Base-by-base conservation (phyloP, 2,797 vertebrate genomes). In the Toxotes lorentzi region DNA sequence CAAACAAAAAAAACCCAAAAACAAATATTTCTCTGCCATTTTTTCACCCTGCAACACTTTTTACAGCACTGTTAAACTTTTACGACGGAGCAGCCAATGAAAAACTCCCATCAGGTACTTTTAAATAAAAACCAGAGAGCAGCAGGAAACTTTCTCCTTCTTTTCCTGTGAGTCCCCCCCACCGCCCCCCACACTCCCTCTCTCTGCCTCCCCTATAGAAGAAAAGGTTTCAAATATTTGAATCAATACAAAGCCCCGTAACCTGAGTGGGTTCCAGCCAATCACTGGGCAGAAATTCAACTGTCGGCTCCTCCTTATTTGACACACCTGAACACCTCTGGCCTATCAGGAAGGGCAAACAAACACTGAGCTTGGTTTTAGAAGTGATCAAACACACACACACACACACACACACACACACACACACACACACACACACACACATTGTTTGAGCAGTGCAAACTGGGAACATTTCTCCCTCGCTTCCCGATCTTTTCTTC, bases 191-290 rank as follows among this genome's bases (percentile, higher is more conserved):
- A 41, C 43, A 38, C 16, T 19, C 14, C 17, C 43, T 45, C 45
- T 48, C 50, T 24, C 12, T 51, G 38, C 56, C 0, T 34, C 51
- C 6, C 5, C 12, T 66, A 61, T 77, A 41, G 23, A 65, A 75
- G 32, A 51, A 69, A 69, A 61, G 40, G 17, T 78, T 91, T 92
- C 64, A 90, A 86, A 93, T 75, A 81, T 95, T 93, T 94, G 86
- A 95, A 95, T 85, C 86, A 85, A 79, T 86, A 94, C 92, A 94
- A 88, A 88, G 76, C 50, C 57, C 57, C 74, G 82, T 78, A 89
- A 90, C 73, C 68, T 32, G 51, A 85, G 70, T 24, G 50, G 71
- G 62, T 73, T 72, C 16, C 41, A 84, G 79, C 93, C 94, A 94
- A 91, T 92, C 72, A 3, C 38, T 57, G 70, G 47, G 70, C 63